phyloP scores from a whole-genome alignment of 2,797 vertebrate species.

The Pangasius krempfi region DNA sequence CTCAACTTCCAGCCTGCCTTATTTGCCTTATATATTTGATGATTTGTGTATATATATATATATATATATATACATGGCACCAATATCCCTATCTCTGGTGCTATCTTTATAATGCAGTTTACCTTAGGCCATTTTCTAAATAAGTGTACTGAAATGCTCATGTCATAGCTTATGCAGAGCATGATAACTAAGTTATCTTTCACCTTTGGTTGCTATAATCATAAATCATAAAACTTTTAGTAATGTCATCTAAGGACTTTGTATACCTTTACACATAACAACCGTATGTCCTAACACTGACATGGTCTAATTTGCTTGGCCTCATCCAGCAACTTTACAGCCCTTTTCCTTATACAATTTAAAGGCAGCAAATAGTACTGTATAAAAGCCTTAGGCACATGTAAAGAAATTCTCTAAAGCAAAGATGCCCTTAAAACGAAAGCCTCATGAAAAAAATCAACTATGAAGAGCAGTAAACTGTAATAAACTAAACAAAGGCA shows the following conservation, averaged over 20 bases:
- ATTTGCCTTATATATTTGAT: too few species aligned
- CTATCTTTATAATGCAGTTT: background rate
- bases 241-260: background rate
- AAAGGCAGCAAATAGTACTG: background rate
- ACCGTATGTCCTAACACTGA: background rate
- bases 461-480: background rate
- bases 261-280: conserved; percentile 9
- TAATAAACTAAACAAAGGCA: background rate
- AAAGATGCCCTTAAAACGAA: too few species aligned
- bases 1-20: too few species aligned
- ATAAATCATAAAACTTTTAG: background rate
- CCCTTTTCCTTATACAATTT: background rate
- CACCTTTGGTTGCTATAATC: conserved; percentile 13
- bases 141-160: background rate
- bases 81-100: background rate
- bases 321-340: background rate
- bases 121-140: background rate
- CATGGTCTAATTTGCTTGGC: background rate
- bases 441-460: background rate
- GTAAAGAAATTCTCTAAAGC: background rate
- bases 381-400: background rate
- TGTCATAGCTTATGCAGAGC: background rate
- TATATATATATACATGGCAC: too few species aligned
- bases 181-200: background rate
- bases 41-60: too few species aligned